These are phyloP conservation scores for Nycticorax nycticorax DNA, from an alignment of 2,113 vertebrate genomes.

Conservation along the genomic window DNA sequence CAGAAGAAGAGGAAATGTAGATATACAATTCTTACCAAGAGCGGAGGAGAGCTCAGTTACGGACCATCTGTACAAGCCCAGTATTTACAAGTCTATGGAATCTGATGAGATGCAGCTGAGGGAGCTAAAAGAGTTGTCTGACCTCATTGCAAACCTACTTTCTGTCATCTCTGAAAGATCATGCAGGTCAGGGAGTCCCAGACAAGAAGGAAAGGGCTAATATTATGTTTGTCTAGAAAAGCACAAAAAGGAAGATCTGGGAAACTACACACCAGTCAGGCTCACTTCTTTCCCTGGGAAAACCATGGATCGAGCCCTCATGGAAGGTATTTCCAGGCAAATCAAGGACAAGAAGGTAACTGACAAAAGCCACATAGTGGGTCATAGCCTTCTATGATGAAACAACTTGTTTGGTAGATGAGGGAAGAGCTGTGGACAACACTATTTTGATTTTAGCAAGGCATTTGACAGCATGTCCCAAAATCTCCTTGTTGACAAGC, in stretches of 20 bases:
- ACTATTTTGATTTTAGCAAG: background rate
- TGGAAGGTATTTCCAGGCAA: background rate
- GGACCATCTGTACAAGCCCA: background rate
- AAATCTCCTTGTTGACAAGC: background rate
- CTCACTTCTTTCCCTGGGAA: background rate
- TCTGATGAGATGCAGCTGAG: background rate
- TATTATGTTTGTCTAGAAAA: background rate
- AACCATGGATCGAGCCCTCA: background rate
- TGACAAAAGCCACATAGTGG: background rate
- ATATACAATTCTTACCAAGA: background rate
- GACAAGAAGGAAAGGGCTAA: background rate
- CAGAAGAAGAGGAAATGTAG: background rate
- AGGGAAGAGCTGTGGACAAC: background rate
- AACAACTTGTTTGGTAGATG: background rate
- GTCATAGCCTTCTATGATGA: background rate
- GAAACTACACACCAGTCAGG: background rate
- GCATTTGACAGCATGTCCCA: background rate
- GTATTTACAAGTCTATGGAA: background rate
- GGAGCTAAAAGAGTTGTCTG: background rate
- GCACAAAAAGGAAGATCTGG: background rate
- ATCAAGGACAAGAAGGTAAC: background rate
- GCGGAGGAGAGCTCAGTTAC: background rate
- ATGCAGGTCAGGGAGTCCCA: background rate
- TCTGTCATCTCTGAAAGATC: background rate
- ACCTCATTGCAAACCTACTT: background rate